Percentiles rank a stretch among this genome's conserved stretches.
These are phyloP conservation scores for Varanus komodoensis DNA, from an alignment of 2,113 vertebrate species.

Conservation along the genomic window DNA sequence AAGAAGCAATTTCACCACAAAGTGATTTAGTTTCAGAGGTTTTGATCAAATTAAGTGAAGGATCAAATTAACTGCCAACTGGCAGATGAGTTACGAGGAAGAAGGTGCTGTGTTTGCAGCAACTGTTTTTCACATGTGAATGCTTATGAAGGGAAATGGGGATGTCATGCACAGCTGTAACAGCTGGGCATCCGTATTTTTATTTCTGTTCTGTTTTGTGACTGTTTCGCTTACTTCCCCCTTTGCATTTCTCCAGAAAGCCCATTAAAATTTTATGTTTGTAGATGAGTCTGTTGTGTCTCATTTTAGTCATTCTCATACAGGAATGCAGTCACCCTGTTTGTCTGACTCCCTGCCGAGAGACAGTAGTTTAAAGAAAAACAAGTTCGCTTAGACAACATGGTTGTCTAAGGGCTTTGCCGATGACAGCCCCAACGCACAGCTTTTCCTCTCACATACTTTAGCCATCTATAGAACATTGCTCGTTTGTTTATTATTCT, in stretches of 20 bases:
- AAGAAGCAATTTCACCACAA: constrained; percentile 48
- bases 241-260: constrained; percentile 30
- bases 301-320: constrained; percentile 41
- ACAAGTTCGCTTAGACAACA: constrained; percentile 2
- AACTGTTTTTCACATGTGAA: constrained; percentile 51
- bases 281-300: background rate
- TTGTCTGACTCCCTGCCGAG: constrained; percentile 14
- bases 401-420: background rate
- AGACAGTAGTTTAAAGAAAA: constrained; percentile 34
- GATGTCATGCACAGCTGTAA: constrained; percentile 50
- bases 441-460: background rate
- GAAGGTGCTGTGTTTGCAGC: constrained; percentile 25
- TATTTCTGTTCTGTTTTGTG: constrained; percentile 35
- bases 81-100: constrained; percentile 56
- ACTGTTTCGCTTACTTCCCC: constrained; percentile 24
- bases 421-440: background rate
- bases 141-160: constrained; percentile 48
- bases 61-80: constrained; percentile 65
- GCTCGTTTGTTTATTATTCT: background rate
- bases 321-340: constrained; percentile 9
- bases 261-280: constrained; percentile 12
- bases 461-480: background rate
- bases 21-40: constrained; percentile 61
- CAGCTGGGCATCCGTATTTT: constrained; percentile 59
- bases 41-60: constrained; percentile 66